Conservation (phyloP, 2,797 vertebrate species). For the Platyrinchus mystaceus region DNA sequence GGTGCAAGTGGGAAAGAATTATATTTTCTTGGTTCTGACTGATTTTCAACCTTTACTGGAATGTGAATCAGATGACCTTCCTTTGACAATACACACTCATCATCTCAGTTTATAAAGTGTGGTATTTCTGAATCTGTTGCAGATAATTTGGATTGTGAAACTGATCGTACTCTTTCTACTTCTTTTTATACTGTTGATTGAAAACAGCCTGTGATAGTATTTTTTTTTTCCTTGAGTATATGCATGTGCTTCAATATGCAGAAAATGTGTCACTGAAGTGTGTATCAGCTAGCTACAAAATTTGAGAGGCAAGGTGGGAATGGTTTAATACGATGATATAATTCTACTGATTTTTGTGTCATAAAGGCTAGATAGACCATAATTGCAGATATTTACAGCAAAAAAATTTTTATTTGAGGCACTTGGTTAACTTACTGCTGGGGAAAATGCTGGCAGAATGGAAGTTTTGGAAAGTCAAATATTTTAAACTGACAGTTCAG, state of each 20-base stretch:
- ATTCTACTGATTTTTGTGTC: background rate
- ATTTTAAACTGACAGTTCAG: background rate
- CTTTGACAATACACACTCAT: constrained; percentile 2
- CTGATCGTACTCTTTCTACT: background rate
- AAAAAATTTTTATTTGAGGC: background rate
- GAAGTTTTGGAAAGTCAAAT: background rate
- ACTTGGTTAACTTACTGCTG: background rate
- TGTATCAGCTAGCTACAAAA: background rate
- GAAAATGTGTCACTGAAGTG: background rate
- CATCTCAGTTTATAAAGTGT: constrained; percentile 9
- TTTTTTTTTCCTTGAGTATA: background rate
- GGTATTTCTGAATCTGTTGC: constrained; percentile 36
- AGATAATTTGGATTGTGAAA: constrained; percentile 41
- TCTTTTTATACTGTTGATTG: constrained; percentile 30
- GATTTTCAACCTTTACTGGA: constrained; percentile 56
- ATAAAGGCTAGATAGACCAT: background rate
- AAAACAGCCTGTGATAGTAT: background rate
- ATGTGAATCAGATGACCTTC: constrained; percentile 59
- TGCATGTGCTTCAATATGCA: background rate
- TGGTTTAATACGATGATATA: background rate
- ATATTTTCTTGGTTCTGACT: constrained; percentile 45
- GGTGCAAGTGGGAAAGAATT: background rate
- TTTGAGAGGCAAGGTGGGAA: background rate
- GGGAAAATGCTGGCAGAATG: background rate
- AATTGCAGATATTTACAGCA: background rate